phyloP scores from a whole-genome alignment of 1,140 invertebrate genomes.

The Tetragonula clypearis region DNA sequence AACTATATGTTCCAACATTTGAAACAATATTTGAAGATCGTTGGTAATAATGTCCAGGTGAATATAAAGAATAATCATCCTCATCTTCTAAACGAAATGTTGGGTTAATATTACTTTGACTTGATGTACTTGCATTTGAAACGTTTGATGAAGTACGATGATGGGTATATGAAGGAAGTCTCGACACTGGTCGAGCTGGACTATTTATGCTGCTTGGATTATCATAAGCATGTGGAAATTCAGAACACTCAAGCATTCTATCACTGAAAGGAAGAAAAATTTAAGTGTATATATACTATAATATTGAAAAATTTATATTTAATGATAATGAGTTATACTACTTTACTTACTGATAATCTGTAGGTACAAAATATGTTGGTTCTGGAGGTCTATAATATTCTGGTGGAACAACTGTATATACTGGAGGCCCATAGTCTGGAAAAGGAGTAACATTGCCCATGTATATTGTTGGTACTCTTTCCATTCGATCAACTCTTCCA shows the following conservation, averaged over 20 bases:
- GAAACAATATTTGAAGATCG: slow-evolving; percentile 67
- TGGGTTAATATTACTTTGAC: slow-evolving; percentile 83
- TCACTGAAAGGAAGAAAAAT: slow-evolving; percentile 68
- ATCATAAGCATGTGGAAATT: slow-evolving; percentile 84
- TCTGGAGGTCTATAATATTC: slow-evolving; percentile 75
- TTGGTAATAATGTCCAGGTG: slow-evolving; percentile 74
- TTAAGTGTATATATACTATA: background rate
- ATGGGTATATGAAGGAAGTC: slow-evolving; percentile 82
- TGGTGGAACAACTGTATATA: slow-evolving; percentile 72
- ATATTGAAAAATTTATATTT: background rate
- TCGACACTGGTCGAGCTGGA: slow-evolving; percentile 80
- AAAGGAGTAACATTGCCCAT: slow-evolving; percentile 74
- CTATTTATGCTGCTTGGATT: slow-evolving; percentile 83
- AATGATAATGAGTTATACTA: background rate
- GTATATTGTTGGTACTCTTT: slow-evolving; percentile 83
- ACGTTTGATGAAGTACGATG: slow-evolving; percentile 88
- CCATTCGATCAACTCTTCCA: slow-evolving; percentile 75
- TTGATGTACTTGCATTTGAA: slow-evolving; percentile 85
- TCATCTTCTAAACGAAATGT: slow-evolving; percentile 87
- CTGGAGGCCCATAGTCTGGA: slow-evolving; percentile 76
- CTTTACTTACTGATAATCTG: slow-evolving; percentile 79
- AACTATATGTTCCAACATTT: slow-evolving; percentile 65
- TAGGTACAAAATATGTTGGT: slow-evolving; percentile 72
- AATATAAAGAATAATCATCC: slow-evolving; percentile 81
- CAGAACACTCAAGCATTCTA: slow-evolving; percentile 77